These are phyloP conservation scores for Drosophila engyochracea DNA, from an alignment of 2,888 invertebrate species.

Conservation along the genomic window DNA sequence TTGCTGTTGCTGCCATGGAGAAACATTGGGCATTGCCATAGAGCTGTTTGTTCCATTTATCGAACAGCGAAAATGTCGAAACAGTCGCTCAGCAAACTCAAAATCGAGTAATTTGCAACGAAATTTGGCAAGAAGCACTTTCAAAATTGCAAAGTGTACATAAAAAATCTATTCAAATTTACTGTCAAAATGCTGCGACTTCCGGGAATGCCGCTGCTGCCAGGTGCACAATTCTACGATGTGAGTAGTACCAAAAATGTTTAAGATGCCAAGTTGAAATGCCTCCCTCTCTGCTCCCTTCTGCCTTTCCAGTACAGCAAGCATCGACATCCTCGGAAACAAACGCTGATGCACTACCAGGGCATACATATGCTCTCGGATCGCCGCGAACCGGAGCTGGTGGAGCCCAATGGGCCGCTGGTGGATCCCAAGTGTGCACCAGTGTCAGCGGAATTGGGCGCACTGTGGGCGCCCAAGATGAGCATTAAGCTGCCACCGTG, in stretches of 20 bases:
- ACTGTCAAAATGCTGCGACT: slow-evolving; percentile 86
- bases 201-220: slow-evolving; percentile 90
- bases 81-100: slow-evolving; percentile 30
- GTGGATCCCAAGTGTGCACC: slow-evolving; percentile 85
- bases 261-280: neutral
- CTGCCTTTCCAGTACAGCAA: slow-evolving; percentile 84
- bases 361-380: slow-evolving; percentile 88
- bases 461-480: slow-evolving; percentile 91
- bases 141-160: slow-evolving; percentile 13
- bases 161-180: slow-evolving; percentile 19
- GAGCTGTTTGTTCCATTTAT: slow-evolving; percentile 78
- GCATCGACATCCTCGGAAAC: slow-evolving; percentile 83
- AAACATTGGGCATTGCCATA: slow-evolving; percentile 66
- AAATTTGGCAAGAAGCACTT: slow-evolving; percentile 12
- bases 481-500: slow-evolving; percentile 92
- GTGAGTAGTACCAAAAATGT: slow-evolving; percentile 86
- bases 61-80: slow-evolving; percentile 64
- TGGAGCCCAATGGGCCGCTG: slow-evolving; percentile 87
- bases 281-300: too few species aligned
- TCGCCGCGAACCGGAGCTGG: slow-evolving; percentile 87
- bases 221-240: slow-evolving; percentile 90
- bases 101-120: slow-evolving; percentile 24
- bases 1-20: slow-evolving; percentile 57
- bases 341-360: slow-evolving; percentile 88
- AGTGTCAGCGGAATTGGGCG: slow-evolving; percentile 87